phyloP scores from a whole-genome alignment of 2,888 invertebrate species.

The Strigamia crassipes region DNA sequence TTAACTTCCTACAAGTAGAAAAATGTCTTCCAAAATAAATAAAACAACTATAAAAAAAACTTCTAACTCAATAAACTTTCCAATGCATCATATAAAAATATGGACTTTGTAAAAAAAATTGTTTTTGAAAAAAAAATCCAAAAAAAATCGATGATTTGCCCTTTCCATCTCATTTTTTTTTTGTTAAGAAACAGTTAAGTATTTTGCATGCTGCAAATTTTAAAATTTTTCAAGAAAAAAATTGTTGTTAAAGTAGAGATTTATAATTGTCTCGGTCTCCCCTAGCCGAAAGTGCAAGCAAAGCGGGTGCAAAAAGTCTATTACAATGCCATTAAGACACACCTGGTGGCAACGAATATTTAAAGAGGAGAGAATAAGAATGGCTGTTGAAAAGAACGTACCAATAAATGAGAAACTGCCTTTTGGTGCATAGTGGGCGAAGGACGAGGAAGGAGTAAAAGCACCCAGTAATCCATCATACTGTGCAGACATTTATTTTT shows the following conservation, averaged over 20 bases:
- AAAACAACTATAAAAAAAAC: not conserved
- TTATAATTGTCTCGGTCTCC: not conserved
- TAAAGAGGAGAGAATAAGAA: not conserved
- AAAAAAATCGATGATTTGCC: not conserved
- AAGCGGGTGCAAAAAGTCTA: slow-evolving; percentile 8
- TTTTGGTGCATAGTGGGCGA: not conserved
- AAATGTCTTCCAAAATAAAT: not conserved
- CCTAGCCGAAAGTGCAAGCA: not conserved
- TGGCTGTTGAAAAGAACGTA: not conserved
- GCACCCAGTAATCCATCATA: not conserved
- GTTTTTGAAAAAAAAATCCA: not conserved
- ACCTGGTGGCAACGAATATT: slow-evolving; percentile 16
- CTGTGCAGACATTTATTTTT: not conserved
- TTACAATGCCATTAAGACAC: slow-evolving; percentile 11
- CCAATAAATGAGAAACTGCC: not conserved
- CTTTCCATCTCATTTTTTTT: not conserved
- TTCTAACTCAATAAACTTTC: not conserved
- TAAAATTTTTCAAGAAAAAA: not conserved
- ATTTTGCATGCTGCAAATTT: not conserved
- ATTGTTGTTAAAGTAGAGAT: not conserved
- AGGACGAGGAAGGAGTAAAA: not conserved
- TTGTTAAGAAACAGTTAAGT: not conserved
- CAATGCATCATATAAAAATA: not conserved
- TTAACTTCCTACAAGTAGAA: too few species aligned
- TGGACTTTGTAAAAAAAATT: not conserved